A percentile compares a stretch with the other conserved stretches of the same genome.
phyloP scores from a whole-genome alignment of 2,888 invertebrate genomes.

The Caenorhabditis becei region DNA sequence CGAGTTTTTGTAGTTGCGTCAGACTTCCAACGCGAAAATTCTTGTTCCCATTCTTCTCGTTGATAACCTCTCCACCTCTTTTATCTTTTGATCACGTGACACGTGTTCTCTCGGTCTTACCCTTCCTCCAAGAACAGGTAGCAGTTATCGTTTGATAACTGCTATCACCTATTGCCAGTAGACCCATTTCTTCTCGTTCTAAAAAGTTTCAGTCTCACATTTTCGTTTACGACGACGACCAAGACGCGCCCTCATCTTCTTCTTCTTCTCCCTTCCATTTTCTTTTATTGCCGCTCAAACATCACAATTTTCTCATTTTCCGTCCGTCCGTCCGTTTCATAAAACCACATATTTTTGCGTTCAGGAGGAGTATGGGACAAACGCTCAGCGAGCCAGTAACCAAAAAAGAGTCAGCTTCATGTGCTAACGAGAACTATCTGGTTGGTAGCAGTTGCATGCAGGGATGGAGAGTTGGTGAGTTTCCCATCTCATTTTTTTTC shows the following conservation, averaged over 20 bases:
- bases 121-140: constrained; percentile 43
- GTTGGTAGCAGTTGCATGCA: constrained; percentile 99
- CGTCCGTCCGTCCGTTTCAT: neutral
- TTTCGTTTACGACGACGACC: neutral
- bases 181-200: neutral
- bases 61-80: neutral
- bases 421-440: constrained; percentile 73
- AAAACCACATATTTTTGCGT: neutral
- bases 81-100: constrained; percentile 48
- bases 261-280: constrained; percentile 17
- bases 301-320: constrained; percentile 20
- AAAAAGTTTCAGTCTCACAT: constrained; percentile 1
- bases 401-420: constrained; percentile 82
- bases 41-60: neutral
- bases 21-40: neutral
- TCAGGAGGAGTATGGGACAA: constrained; percentile 89
- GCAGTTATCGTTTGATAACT: constrained; percentile 32
- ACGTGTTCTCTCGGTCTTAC: constrained; percentile 41
- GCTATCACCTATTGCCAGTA: neutral
- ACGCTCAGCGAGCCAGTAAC: constrained; percentile 97
- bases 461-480: constrained; percentile 93
- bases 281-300: constrained; percentile 41
- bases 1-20: neutral
- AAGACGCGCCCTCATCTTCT: neutral
- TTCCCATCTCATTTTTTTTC: neutral